phyloP scores from a whole-genome alignment of 2,888 invertebrate species.

The Carabus problematicus region DNA sequence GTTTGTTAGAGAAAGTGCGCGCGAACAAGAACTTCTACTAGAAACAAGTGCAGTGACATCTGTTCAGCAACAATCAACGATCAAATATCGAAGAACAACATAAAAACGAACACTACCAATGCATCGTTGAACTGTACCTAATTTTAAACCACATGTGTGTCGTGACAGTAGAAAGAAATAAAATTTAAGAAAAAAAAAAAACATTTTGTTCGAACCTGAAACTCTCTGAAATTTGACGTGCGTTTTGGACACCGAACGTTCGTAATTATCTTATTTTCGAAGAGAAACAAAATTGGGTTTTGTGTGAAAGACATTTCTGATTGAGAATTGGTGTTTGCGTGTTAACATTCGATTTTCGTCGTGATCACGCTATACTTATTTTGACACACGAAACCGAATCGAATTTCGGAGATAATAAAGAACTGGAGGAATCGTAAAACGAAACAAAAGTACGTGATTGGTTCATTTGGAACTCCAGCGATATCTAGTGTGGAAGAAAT shows the following conservation, averaged over 20 bases:
- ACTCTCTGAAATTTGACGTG: background rate
- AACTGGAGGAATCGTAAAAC: conserved; percentile 25
- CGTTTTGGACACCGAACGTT: background rate
- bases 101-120: background rate
- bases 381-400: conserved; percentile 40
- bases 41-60: too few species aligned
- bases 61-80: too few species aligned
- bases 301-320: conserved; percentile 51
- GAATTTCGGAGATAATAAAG: conserved; percentile 48
- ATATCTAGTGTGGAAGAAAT: background rate
- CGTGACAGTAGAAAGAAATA: conserved; percentile 6
- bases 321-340: conserved; percentile 50
- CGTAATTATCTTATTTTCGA: conserved; percentile 41
- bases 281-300: conserved; percentile 44
- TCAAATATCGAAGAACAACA: background rate
- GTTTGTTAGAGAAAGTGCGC: background rate
- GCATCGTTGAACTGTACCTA: conserved; percentile 1
- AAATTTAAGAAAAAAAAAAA: background rate
- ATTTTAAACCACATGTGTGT: conserved; percentile 22
- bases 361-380: conserved; percentile 46
- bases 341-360: conserved; percentile 49
- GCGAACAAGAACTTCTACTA: too few species aligned
- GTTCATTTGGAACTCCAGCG: background rate
- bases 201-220: background rate
- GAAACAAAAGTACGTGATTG: conserved; percentile 12